A percentile compares a stretch with the other conserved stretches of the same genome.
phyloP scores from a whole-genome alignment of 2,113 vertebrate species.

The Pseudopodoces humilis region DNA sequence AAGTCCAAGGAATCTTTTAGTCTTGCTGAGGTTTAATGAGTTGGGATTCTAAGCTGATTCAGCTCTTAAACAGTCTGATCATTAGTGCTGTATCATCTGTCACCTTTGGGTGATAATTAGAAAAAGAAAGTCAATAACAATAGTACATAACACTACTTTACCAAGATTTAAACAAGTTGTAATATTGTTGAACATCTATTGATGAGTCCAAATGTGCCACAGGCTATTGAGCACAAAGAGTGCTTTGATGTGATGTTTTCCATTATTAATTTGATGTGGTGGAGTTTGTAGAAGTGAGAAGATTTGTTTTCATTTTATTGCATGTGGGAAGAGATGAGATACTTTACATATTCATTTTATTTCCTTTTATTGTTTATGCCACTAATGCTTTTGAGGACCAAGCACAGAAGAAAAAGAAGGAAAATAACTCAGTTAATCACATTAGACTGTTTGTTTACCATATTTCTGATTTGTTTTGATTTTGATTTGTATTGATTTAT shows the following conservation, averaged over 20 bases:
- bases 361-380: neutral
- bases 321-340: neutral
- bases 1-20: slow-evolving; percentile 37
- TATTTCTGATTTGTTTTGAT: neutral
- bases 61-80: slow-evolving; percentile 70
- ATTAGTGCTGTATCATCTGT: slow-evolving; percentile 79
- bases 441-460: neutral
- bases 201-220: slow-evolving; percentile 79
- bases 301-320: slow-evolving; percentile 70
- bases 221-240: slow-evolving; percentile 76
- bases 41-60: slow-evolving; percentile 69
- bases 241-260: slow-evolving; percentile 73
- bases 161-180: slow-evolving; percentile 81
- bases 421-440: neutral
- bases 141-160: slow-evolving; percentile 80
- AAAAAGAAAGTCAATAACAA: slow-evolving; percentile 81
- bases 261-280: slow-evolving; percentile 79
- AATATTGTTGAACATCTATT: slow-evolving; percentile 82
- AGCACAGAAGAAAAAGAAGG: neutral
- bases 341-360: slow-evolving; percentile 52
- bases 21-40: slow-evolving; percentile 57
- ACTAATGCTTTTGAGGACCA: neutral
- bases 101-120: slow-evolving; percentile 86
- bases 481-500: slow-evolving; percentile 32
- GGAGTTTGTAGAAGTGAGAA: slow-evolving; percentile 66